Evolutionary conservation across 2,888 invertebrate species (phyloP), one percentile per base, ranked within the genome.

Genomic region (Leptopilina drosophilae): DNA sequence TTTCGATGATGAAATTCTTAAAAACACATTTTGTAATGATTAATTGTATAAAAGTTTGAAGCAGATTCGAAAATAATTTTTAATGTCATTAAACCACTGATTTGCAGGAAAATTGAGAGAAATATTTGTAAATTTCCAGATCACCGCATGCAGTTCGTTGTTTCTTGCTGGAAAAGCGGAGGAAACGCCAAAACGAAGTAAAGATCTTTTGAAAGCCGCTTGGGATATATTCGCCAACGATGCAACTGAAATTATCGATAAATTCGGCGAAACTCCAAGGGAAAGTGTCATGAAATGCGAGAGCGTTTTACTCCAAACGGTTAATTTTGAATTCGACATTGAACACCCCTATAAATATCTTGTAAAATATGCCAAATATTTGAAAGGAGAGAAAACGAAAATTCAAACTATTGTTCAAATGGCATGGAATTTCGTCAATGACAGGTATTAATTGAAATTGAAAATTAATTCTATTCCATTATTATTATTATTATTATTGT

Each of bases 351-450:
- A 99, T 88, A 95, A 96, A 78, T 98, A 96, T 90, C 93, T 99
- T 81, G 92, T 99, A 46, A 97, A 97, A 91, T 99, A 98, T 93
- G 98, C 98, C 14, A 99, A 98, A 92, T 96, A 97, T 89, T 93
- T 98, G 79, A 98, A 97, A 93, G 98, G 98, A 49, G 98, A 98
- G 89, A 97, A 97, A 91, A 94, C 94, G 14, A 98, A 98, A 91
- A 92, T 98, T 75, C 97, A 98, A 87, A 98, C 97, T 92, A 97
- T 99, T 96, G 98, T 99, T 0, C 99, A 99, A 92, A 98, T 98
- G 98, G 98, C 99, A 0, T 99, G 99, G 99, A 99, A 98, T 7
- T 99, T 99, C 92, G 97, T 99, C 0, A 99, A 99, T 92, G 99
- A 99, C 92, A 97, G 97, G 94, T 96, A 87, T 82, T 62, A 49